Evolutionary conservation across 2,888 invertebrate species (phyloP).

Genomic region (Apodemia duryi): DNA sequence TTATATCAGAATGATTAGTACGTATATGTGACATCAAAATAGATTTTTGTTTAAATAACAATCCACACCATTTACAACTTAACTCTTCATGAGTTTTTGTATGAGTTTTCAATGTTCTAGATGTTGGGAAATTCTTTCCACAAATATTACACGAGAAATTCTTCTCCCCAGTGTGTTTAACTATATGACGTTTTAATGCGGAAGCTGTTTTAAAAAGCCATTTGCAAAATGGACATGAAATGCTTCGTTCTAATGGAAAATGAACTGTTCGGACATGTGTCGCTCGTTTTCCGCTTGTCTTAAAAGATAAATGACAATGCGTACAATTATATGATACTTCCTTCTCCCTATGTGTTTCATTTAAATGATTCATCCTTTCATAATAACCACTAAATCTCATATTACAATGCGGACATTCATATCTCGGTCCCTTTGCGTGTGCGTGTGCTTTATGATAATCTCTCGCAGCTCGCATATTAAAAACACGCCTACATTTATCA

Average conservation of each 20-base stretch:
- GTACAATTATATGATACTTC: slow-evolving; percentile 56
- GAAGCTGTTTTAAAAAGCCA: slow-evolving; percentile 63
- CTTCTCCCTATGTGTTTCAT: slow-evolving; percentile 57
- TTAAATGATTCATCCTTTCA: slow-evolving; percentile 62
- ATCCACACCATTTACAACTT: slow-evolving; percentile 50
- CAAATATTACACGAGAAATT: slow-evolving; percentile 57
- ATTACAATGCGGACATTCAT: slow-evolving; percentile 64
- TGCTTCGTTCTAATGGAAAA: slow-evolving; percentile 52
- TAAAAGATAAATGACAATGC: slow-evolving; percentile 59
- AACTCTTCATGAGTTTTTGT: slow-evolving; percentile 56
- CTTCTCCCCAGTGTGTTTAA: slow-evolving; percentile 57
- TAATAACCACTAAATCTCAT: slow-evolving; percentile 62
- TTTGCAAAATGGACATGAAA: slow-evolving; percentile 54
- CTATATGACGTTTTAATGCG: slow-evolving; percentile 61
- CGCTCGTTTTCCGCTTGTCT: slow-evolving; percentile 61
- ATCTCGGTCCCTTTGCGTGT: slow-evolving; percentile 59
- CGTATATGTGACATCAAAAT: slow-evolving; percentile 45
- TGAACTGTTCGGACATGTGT: slow-evolving; percentile 56
- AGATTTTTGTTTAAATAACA: slow-evolving; percentile 44
- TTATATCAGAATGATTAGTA: slow-evolving; percentile 42
- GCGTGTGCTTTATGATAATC: slow-evolving; percentile 60
- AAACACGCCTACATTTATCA: slow-evolving; percentile 54
- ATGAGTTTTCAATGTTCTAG: slow-evolving; percentile 51
- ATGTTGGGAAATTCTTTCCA: slow-evolving; percentile 55
- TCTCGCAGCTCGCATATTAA: slow-evolving; percentile 58